Percentiles rank a stretch among this genome's conserved stretches.
phyloP scores from a whole-genome alignment of 2,113 vertebrate genomes.

The Oxygymnocypris stewartii region DNA sequence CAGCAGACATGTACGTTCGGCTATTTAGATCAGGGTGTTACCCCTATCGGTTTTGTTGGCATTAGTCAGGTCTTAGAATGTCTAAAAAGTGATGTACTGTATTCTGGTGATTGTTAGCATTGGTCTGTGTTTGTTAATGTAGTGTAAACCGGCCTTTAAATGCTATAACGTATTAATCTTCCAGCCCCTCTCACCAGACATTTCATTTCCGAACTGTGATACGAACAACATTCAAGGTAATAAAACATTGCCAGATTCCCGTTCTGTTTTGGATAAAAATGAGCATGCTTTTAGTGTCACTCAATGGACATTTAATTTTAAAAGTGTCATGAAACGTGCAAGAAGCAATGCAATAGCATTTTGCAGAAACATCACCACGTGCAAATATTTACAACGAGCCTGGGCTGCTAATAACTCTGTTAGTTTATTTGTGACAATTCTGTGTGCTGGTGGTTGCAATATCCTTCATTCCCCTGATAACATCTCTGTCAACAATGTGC shows the following conservation, averaged over 20 bases:
- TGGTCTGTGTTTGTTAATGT: neutral
- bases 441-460: constrained; percentile 21
- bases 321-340: neutral
- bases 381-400: neutral
- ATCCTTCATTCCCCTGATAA: constrained; percentile 10
- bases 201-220: neutral
- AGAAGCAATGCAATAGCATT: neutral
- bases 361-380: neutral
- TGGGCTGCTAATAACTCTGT: constrained; percentile 23
- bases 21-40: neutral
- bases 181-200: neutral
- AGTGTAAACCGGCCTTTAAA: neutral
- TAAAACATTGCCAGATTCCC: neutral
- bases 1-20: neutral
- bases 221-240: neutral
- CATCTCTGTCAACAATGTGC: constrained; percentile 31
- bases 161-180: neutral
- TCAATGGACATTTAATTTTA: neutral
- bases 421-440: constrained; percentile 29
- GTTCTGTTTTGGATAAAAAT: neutral
- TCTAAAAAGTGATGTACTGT: neutral
- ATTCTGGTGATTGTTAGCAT: neutral
- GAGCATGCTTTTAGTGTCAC: neutral
- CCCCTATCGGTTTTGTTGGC: neutral
- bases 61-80: neutral